Percentiles rank a stretch among this genome's conserved stretches.
phyloP scores from a whole-genome alignment of 2,888 invertebrate species.

The Drosophila engyochracea region DNA sequence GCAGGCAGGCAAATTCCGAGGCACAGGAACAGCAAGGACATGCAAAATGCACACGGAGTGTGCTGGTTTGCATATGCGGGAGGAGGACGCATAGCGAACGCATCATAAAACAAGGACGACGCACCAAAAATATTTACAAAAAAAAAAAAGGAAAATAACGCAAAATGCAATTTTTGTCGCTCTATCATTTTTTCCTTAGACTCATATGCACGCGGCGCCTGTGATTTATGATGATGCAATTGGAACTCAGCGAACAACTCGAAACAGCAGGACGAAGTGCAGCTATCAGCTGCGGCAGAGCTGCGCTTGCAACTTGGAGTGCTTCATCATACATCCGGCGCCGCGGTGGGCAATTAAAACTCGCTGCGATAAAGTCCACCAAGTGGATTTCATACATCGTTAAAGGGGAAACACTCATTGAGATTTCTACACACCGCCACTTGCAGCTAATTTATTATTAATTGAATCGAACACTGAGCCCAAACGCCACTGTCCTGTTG shows the following conservation, averaged over 20 bases:
- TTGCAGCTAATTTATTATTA: constrained; percentile 77
- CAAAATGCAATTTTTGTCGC: constrained; percentile 61
- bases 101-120: constrained; percentile 71
- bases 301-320: constrained; percentile 1
- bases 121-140: constrained; percentile 65
- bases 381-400: constrained; percentile 56
- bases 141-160: constrained; percentile 46
- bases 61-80: constrained; percentile 71
- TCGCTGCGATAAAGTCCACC: constrained; percentile 47
- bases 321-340: constrained; percentile 19
- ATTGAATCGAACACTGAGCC: constrained; percentile 65
- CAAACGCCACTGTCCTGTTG: constrained; percentile 3
- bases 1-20: constrained; percentile 21
- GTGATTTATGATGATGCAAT: constrained; percentile 81
- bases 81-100: constrained; percentile 49
- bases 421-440: constrained; percentile 68
- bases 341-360: constrained; percentile 64
- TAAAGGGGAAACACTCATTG: constrained; percentile 69
- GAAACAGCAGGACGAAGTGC: constrained; percentile 56
- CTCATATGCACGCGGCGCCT: constrained; percentile 73
- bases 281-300: constrained; percentile 13
- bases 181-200: constrained; percentile 27
- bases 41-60: constrained; percentile 28
- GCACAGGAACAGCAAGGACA: constrained; percentile 33
- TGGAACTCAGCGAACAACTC: constrained; percentile 52